Conservation (phyloP, 1,140 invertebrate genomes). For the Orius laevigatus region DNA sequence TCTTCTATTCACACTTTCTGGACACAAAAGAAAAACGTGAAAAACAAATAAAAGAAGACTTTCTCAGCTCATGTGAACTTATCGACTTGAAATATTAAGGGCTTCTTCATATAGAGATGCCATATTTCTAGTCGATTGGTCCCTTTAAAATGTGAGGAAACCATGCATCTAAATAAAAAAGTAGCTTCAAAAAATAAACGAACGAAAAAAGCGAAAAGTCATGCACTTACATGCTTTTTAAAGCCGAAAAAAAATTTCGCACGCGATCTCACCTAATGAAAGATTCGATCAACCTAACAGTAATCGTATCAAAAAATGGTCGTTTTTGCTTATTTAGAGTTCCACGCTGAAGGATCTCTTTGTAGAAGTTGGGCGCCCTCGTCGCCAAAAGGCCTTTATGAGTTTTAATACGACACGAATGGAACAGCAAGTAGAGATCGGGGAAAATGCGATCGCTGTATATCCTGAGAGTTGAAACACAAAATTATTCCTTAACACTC, state of each 20-base stretch:
- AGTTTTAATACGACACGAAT: slow-evolving; percentile 26
- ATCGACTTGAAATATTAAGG: not conserved
- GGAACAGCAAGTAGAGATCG: slow-evolving; percentile 31
- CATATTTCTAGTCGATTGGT: not conserved
- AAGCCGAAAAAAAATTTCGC: no score
- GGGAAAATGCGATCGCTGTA: slow-evolving; percentile 29
- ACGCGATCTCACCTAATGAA: slow-evolving; percentile 24
- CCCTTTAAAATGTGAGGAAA: no score
- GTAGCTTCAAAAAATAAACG: not conserved
- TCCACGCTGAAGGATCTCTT: slow-evolving; percentile 9
- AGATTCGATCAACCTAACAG: slow-evolving; percentile 25
- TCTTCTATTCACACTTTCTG: not conserved
- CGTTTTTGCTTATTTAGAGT: slow-evolving; percentile 22
- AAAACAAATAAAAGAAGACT: not conserved
- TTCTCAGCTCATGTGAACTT: not conserved
- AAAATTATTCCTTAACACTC: not conserved
- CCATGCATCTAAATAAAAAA: slow-evolving; percentile 4
- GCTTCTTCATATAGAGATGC: not conserved
- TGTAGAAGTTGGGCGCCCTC: slow-evolving; percentile 29
- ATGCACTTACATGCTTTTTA: no score
- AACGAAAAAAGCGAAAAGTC: not conserved
- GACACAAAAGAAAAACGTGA: not conserved
- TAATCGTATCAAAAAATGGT: slow-evolving; percentile 26
- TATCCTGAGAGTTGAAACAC: slow-evolving; percentile 25
- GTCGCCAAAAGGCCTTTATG: slow-evolving; percentile 30